These are phyloP conservation scores for Nesoenas mayeri DNA, from an alignment of 2,113 vertebrate genomes.

Conservation along the genomic window DNA sequence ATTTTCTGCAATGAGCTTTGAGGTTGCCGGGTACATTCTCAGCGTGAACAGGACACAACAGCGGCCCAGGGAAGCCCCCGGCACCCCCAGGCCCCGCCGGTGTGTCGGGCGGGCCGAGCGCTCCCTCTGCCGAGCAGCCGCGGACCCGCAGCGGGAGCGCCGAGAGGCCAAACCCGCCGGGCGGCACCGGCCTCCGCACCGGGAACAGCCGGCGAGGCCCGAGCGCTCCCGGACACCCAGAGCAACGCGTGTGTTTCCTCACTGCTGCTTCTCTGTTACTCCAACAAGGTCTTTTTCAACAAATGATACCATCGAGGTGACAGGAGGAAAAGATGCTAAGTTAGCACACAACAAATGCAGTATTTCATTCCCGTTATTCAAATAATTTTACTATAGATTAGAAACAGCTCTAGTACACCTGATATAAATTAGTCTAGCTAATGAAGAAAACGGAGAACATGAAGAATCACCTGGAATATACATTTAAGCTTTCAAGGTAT, in stretches of 20 bases:
- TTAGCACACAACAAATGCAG: not conserved
- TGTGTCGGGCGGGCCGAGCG: fast-evolving
- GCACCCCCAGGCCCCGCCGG: too few species aligned
- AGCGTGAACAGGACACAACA: not conserved
- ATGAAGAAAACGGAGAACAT: not conserved
- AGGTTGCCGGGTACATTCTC: not conserved
- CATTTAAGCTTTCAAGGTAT: not conserved
- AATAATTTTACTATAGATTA: not conserved
- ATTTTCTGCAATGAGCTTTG: not conserved
- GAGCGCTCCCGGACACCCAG: too few species aligned
- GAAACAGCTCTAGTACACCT: not conserved
- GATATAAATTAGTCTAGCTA: not conserved
- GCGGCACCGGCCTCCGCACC: not conserved
- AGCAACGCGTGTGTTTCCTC: fast-evolving
- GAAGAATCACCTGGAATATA: not conserved
- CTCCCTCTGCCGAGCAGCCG: constrained; percentile 16
- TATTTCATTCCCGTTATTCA: not conserved
- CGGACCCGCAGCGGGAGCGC: too few species aligned
- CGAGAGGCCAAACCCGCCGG: too few species aligned
- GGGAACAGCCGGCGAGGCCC: too few species aligned
- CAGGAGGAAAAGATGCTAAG: not conserved
- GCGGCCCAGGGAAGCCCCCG: too few species aligned
- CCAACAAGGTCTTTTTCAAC: not conserved
- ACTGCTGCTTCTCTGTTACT: fast-evolving
- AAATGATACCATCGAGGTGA: not conserved